A percentile compares a stretch with the other conserved stretches of the same genome.
Conservation (phyloP, 2,888 invertebrate genomes). For the Lumbricus terrestris region DNA sequence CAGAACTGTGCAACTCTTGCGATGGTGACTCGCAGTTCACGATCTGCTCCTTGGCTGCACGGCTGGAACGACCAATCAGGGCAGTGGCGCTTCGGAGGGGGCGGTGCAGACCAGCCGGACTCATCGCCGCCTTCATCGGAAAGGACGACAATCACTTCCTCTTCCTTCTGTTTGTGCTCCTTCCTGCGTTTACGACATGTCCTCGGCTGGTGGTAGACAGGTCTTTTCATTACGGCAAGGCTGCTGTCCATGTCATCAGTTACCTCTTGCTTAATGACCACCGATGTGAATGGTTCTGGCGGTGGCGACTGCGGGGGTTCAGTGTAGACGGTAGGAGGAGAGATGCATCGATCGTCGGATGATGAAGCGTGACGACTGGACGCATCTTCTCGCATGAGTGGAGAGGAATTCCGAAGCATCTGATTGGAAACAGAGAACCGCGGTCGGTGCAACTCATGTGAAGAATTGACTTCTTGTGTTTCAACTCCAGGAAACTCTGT, state of each 20-base stretch:
- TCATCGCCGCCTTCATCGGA: neutral
- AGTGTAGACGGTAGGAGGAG: conserved; percentile 4
- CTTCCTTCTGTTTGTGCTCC: neutral
- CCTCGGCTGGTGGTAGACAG: neutral
- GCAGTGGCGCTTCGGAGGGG: neutral
- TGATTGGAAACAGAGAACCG: neutral
- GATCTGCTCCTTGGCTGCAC: neutral
- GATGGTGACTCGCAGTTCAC: neutral
- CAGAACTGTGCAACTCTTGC: neutral
- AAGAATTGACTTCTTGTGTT: neutral
- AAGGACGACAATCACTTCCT: neutral
- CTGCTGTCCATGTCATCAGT: neutral
- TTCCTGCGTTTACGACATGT: neutral
- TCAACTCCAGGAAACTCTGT: neutral
- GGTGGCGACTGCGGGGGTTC: neutral
- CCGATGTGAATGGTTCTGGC: neutral
- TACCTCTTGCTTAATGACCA: neutral
- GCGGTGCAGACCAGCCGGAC: neutral
- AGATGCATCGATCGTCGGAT: neutral
- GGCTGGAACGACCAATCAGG: neutral
- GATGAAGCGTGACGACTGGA: neutral
- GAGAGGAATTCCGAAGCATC: neutral
- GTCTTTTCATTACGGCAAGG: neutral
- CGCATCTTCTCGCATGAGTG: neutral
- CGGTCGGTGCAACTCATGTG: neutral